Base-by-base conservation (phyloP, 1,140 invertebrate genomes). In the Neodiprion pinetum region DNA sequence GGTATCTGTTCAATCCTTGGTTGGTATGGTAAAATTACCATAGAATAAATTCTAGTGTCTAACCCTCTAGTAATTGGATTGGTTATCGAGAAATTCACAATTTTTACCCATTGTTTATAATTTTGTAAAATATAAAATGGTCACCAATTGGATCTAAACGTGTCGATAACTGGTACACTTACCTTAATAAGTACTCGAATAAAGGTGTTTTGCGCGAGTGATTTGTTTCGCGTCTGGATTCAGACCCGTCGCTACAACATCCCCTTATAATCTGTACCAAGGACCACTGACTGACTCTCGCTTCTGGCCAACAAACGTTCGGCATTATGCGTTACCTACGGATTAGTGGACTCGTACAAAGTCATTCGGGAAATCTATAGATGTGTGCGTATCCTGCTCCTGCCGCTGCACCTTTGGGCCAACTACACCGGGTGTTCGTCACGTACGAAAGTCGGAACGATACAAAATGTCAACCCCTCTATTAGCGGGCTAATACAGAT, bases 261-360 rank as follows among this genome's bases (percentile, higher is more conserved):
- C 67, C 67, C 40, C 17, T 23, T 7, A 69, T 69, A 47, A 21
- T 23, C 67, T 47, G 21, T 69, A 69, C 11, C 67, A 21, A 23
- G 40, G 67, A 21, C 21, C 67, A 69, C 67, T 69, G 21, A 61
- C 66, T 72, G 75, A 75, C 77, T 80, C 76, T 78, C 76, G 76
- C 79, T 79, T 75, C 69, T 75, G 77, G 28, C 74, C 78, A 76
- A 79, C 83, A 81, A 81, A 81, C 75, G 40, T 73, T 74, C 72
- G 67, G 79, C 80, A 82, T 81, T 84, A 80, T 82, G 79, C 80
- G 78, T 61, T 83, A 82, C 83, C 80, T 80, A 85, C 82, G 80
- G 83, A 85, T 86, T 85, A 85, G 84, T 80, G 81, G 81, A 81
- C 80, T 84, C 77, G 75, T 76, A 85, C 81, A 84, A 84, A 80